These are phyloP conservation scores for Hepsetus odoe DNA, from an alignment of 2,113 vertebrate genomes.

Conservation along the genomic window DNA sequence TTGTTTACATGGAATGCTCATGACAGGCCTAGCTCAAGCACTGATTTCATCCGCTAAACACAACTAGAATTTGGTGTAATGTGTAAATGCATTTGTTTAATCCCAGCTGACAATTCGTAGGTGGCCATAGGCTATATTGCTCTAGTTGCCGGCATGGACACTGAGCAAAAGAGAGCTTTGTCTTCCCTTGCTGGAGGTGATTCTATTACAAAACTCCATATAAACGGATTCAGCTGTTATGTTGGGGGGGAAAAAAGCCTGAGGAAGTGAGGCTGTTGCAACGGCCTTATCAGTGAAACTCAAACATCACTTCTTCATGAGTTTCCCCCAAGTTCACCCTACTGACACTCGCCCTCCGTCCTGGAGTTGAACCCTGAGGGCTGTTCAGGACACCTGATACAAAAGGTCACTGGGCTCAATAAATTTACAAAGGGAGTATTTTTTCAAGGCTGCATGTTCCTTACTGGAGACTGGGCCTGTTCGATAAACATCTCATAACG, in stretches of 20 bases:
- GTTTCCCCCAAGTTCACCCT: neutral
- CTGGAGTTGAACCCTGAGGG: neutral
- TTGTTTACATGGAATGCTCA: too few relatives aligned
- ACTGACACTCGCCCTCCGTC: neutral
- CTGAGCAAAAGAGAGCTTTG: too few relatives aligned
- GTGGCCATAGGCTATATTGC: neutral
- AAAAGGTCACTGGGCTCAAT: neutral
- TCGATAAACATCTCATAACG: neutral
- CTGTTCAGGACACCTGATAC: neutral
- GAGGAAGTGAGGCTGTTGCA: neutral
- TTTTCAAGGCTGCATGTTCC: neutral
- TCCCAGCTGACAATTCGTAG: neutral
- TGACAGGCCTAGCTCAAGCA: too few relatives aligned
- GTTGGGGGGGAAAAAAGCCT: neutral
- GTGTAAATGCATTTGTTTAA: neutral
- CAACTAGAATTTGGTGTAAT: too few relatives aligned
- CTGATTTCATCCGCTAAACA: too few relatives aligned
- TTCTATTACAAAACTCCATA: neutral
- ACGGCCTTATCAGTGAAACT: conserved; percentile 40
- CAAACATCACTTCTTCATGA: conserved; percentile 7
- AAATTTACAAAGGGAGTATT: neutral
- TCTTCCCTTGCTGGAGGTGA: too few relatives aligned
- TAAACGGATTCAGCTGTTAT: neutral
- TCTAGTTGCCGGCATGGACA: too few relatives aligned
- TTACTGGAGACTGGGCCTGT: neutral